Percentiles rank a stretch among this genome's conserved stretches.
Evolutionary conservation across 2,888 invertebrate species (phyloP).

Genomic region (Trypoxylon attenuatum): DNA sequence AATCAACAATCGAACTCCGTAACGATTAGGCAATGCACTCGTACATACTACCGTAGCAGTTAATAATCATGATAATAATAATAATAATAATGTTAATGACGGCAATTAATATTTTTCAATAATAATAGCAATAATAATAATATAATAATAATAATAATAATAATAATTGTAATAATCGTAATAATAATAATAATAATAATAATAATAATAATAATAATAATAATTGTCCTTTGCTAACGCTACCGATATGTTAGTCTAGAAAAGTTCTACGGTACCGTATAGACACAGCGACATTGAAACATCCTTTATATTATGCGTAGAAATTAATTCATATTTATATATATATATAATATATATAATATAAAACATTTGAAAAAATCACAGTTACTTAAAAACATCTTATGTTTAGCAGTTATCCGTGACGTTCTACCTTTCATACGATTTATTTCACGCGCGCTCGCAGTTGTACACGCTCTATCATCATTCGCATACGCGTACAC

Average conservation of each 20-base stretch:
- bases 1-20: slow-evolving; percentile 41
- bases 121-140: neutral
- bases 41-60: slow-evolving; percentile 11
- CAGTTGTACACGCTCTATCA: slow-evolving; percentile 2
- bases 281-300: slow-evolving; percentile 66
- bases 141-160: neutral
- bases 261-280: slow-evolving; percentile 57
- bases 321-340: slow-evolving; percentile 65
- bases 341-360: slow-evolving; percentile 58
- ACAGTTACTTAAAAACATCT: slow-evolving; percentile 70
- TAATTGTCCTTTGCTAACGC: slow-evolving; percentile 50
- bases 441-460: slow-evolving; percentile 9
- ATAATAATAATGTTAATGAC: neutral
- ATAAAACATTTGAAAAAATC: slow-evolving; percentile 72
- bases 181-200: slow-evolving; percentile 26
- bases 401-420: slow-evolving; percentile 38
- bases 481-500: neutral
- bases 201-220: slow-evolving; percentile 48
- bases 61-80: slow-evolving; percentile 1
- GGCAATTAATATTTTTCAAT: too few relatives aligned
- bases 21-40: slow-evolving; percentile 44
- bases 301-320: slow-evolving; percentile 65
- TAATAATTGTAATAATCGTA: slow-evolving; percentile 30
- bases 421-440: slow-evolving; percentile 1
- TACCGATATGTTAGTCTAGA: slow-evolving; percentile 69